phyloP scores from a whole-genome alignment of 2,113 vertebrate species.

The Columbina picui region DNA sequence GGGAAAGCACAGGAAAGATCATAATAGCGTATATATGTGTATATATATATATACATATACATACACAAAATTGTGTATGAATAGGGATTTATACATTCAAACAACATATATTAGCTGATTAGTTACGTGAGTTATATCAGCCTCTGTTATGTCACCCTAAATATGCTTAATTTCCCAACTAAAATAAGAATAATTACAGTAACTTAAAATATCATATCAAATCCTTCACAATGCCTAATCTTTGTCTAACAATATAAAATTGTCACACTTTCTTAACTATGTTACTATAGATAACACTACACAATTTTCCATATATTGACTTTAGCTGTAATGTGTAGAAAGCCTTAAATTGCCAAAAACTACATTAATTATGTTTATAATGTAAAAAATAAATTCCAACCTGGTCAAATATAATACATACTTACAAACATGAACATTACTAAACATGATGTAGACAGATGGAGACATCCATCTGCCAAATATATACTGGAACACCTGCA shows the following conservation, averaged over 20 bases:
- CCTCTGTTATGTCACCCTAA: background rate
- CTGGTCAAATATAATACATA: background rate
- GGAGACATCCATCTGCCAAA: background rate
- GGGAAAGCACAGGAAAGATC: background rate
- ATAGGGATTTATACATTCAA: background rate
- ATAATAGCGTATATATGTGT: accelerated
- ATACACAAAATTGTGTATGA: background rate
- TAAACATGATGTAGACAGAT: background rate
- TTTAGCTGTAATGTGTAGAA: background rate
- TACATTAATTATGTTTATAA: background rate
- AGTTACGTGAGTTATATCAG: background rate
- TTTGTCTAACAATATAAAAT: background rate
- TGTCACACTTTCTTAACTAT: background rate
- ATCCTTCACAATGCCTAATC: background rate
- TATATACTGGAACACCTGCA: background rate
- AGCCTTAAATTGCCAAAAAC: background rate
- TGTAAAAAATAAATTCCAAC: background rate
- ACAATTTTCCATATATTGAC: background rate
- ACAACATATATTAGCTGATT: background rate
- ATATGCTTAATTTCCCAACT: background rate
- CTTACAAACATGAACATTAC: background rate
- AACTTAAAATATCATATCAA: background rate
- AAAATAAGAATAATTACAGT: background rate
- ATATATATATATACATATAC: accelerated
- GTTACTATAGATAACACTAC: background rate